Evolutionary conservation across 2,113 vertebrate genomes (phyloP), one percentile per base, ranked within the genome.

Genomic region (Anolis sagrei): DNA sequence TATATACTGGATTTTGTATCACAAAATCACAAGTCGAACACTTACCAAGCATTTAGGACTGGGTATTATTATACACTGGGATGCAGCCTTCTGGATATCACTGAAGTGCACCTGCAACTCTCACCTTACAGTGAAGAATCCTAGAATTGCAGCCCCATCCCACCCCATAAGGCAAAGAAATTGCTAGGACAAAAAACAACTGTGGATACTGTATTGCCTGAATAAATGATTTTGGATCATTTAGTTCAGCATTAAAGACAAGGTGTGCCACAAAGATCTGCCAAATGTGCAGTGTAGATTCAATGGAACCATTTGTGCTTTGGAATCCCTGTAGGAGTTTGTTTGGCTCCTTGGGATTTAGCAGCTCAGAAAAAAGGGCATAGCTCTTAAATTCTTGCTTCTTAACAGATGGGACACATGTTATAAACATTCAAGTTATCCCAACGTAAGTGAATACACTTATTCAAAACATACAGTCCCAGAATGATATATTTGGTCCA

Each of bases 341-440:
- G n/a, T 49, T 29, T 18, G 51, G 7, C 58, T 44, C 34, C 44
- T n/a, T 3, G 48, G 18, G 27, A 7, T 10, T 7, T 76, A 39
- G 61, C 54, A 44, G 61, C 27, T 78, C 72, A n/a, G n/a, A 34
- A 32, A 1, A 13, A 79, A 58, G 25, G 8, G 21, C 9, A 19
- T 51, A 58, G 68, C 49, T 72, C 21, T 73, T 18, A 9, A 66
- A n/a, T 16, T 66, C 21, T 68, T 27, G 2, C 58, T 68, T 51
- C 61, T 34, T n/a, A 58, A 32, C 49, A 0, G 48, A 32, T 9
- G 62, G 54, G 23, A 25, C 19, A 82, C 54, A 39, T 49, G 9
- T 69, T 68, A 29, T 54, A 84, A 84, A 79, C 36, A 72, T 48
- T 85, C 58, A 44, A 29, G 77, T 61, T 25, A 36, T 27, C 44